A percentile compares a stretch with the other conserved stretches of the same genome.
Conservation (phyloP, 2,888 invertebrate species). For the Tachina grossa region DNA sequence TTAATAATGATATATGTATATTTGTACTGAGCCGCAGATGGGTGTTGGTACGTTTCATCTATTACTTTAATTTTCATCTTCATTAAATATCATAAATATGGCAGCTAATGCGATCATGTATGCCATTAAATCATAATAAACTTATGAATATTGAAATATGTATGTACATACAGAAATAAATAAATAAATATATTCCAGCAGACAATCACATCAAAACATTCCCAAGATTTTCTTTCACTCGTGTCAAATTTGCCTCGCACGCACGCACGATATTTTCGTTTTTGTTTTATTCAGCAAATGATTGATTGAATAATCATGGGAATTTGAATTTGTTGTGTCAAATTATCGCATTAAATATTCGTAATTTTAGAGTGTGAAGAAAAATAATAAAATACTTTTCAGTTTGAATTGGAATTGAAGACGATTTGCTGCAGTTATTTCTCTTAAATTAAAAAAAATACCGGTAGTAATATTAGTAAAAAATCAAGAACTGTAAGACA, state of each 20-base stretch:
- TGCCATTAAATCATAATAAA: slow-evolving; percentile 14
- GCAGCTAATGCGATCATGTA: slow-evolving; percentile 1
- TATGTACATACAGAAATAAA: too few species aligned
- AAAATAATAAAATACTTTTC: background rate
- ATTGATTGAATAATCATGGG: slow-evolving; percentile 25
- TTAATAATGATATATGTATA: background rate
- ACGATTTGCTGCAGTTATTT: too few species aligned
- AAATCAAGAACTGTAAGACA: too few species aligned
- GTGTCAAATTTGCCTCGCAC: slow-evolving; percentile 17
- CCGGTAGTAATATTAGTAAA: too few species aligned
- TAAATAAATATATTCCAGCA: background rate
- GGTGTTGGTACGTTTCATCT: background rate
- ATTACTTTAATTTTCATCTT: slow-evolving; percentile 13
- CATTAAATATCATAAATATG: slow-evolving; percentile 27
- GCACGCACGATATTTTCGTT: slow-evolving; percentile 9
- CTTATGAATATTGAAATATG: background rate
- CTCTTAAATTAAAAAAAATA: too few species aligned
- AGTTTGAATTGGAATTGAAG: background rate
- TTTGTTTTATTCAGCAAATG: background rate
- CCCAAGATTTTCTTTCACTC: background rate
- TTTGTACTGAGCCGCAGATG: background rate
- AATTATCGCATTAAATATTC: slow-evolving; percentile 27
- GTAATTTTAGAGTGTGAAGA: background rate
- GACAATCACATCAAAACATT: background rate
- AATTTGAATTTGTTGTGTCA: slow-evolving; percentile 35